phyloP scores from a whole-genome alignment of 1,140 invertebrate species.

The Calosoma granatense region DNA sequence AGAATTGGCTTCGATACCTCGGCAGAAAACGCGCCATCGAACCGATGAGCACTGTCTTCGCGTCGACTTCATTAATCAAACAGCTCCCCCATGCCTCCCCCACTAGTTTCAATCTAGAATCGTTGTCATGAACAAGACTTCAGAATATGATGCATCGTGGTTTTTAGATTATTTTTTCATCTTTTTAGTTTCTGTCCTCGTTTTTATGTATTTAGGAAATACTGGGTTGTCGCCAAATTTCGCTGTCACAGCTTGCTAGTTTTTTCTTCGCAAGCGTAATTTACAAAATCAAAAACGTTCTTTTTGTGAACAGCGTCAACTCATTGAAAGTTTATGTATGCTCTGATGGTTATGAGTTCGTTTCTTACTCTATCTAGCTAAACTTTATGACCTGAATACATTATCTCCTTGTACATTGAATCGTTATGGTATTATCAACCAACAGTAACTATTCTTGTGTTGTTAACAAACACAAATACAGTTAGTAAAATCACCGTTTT shows the following conservation, averaged over 20 bases:
- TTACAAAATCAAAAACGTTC: neutral
- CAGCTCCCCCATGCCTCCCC: neutral
- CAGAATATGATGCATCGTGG: constrained; percentile 4
- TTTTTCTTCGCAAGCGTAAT: neutral
- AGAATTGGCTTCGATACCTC: constrained; percentile 1
- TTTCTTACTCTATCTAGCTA: no score
- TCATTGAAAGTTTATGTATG: neutral
- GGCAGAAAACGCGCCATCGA: neutral
- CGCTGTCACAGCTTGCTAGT: neutral
- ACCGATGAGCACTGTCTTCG: neutral
- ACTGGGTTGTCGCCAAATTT: neutral
- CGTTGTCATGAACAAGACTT: neutral
- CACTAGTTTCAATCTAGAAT: no score
- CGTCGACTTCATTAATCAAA: constrained; percentile 5
- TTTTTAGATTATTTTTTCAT: neutral
- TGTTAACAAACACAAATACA: no score
- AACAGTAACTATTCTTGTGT: no score
- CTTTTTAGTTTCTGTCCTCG: neutral
- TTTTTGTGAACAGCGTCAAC: neutral
- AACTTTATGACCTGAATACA: no score
- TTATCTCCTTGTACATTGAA: no score
- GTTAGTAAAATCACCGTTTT: no score
- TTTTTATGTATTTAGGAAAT: neutral
- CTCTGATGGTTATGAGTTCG: neutral
- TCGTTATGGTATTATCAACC: no score